Percentiles rank a stretch among this genome's conserved stretches.
These are phyloP conservation scores for Anguilla pacifica DNA, from an alignment of 2,797 vertebrate genomes.

Conservation along the genomic window DNA sequence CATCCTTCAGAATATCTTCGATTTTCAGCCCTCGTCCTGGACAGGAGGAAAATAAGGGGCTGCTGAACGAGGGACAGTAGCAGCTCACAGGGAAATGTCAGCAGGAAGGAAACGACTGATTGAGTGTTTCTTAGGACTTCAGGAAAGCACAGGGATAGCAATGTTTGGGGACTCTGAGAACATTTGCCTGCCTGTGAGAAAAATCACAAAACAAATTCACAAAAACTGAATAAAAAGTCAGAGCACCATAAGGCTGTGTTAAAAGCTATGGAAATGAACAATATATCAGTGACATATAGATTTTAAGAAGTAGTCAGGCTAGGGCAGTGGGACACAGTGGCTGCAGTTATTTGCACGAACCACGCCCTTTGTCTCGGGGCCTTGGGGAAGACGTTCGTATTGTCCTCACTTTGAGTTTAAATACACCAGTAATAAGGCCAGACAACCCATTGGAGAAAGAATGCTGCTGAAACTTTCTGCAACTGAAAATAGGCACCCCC, in stretches of 20 bases:
- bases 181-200: not conserved
- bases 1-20: slow-evolving; percentile 86
- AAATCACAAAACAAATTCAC: not conserved
- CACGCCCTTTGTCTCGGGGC: not conserved
- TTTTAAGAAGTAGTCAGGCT: not conserved
- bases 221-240: slow-evolving; percentile 15
- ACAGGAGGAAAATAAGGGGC: slow-evolving; percentile 26
- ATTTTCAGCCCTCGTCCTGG: slow-evolving; percentile 87
- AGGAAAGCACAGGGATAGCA: slow-evolving; percentile 33
- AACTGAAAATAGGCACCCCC: not conserved
- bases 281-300: not conserved
- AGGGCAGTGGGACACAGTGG: not conserved
- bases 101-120: slow-evolving; percentile 22
- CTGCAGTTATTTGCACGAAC: not conserved
- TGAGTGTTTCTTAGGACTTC: slow-evolving; percentile 25
- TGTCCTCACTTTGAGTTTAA: not conserved
- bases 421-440: not conserved
- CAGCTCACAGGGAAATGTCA: not conserved
- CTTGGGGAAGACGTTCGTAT: not conserved
- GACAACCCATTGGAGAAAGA: not conserved
- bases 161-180: not conserved
- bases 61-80: not conserved
- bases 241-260: not conserved
- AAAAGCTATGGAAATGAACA: not conserved
- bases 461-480: not conserved